Base-by-base conservation (phyloP, 2,797 vertebrate genomes). In the Eulemur rubriventer region DNA sequence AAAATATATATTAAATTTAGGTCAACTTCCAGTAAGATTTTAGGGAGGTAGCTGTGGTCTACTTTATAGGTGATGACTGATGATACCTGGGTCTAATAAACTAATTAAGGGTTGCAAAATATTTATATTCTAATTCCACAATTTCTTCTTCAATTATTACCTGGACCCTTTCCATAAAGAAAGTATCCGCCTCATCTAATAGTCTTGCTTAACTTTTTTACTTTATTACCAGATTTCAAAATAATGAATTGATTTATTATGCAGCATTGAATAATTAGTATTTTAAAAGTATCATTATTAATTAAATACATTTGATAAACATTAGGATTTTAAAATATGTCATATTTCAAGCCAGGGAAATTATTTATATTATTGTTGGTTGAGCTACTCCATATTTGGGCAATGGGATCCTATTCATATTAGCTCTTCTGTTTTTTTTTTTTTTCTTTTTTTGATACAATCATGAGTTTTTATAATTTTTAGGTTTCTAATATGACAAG, bases 171-270 rank as follows among this genome's bases (percentile, higher is more conserved):
- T 52, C 5, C 16, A 43, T 73, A 43, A 59, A 6, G 17, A 88
- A 11, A 33, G 7, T 75, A 0, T 80, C 4, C 26, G 10, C 9
- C 18, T 35, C 8, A 30, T 46, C 3, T 79, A 43, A 57, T 57
- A 91, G 30, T 24, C 55, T 92, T 91, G 24, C 12, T 57, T 79
- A 82, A 24, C 69, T 55, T 38, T 94, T 86, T 67, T 6, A 48
- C 12, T 6, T 69, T 61, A 35, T 96, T 82, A 75, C 22, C 30
- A 90, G 33, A 7, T 94, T 75, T 97, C 30, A 69, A 89, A 81
- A 65, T 63, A 84, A 75, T 43, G 13, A 75, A 38, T 46, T 76
- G 67, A n/a, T 38, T 86, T 94, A 78, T 87, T 63, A 28, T 87
- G 6, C 16, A 87, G 67, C 28, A 79, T 3, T 30, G 7, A 84